Percentiles rank a stretch among this genome's conserved stretches.
Conservation (phyloP, 2,113 vertebrate genomes). For the Tenrec ecaudatus region DNA sequence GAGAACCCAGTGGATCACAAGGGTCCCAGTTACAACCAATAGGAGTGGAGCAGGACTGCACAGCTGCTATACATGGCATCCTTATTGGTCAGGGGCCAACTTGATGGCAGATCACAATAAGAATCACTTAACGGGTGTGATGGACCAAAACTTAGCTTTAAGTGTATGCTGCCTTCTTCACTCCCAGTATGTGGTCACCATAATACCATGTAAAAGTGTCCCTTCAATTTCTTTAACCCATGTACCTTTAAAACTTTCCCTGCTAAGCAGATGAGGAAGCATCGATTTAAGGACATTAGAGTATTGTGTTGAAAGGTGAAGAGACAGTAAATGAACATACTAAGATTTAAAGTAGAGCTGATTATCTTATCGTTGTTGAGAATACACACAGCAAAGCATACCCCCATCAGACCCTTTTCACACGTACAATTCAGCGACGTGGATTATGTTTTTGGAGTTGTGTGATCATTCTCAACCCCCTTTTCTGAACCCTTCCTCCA, state of each 20-base stretch:
- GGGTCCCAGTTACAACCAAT: background rate
- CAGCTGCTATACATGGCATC: background rate
- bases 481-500: background rate
- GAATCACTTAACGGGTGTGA: background rate
- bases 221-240: conserved; percentile 8
- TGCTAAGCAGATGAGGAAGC: conserved; percentile 23
- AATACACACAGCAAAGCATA: background rate
- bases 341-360: background rate
- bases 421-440: background rate
- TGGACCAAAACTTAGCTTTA: background rate
- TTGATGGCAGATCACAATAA: background rate
- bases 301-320: background rate
- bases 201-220: background rate
- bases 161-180: background rate
- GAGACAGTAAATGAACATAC: background rate
- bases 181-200: background rate
- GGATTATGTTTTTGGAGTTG: background rate
- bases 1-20: background rate
- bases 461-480: background rate
- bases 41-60: background rate
- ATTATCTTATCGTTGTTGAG: background rate
- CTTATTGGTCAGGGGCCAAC: background rate
- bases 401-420: background rate
- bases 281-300: conserved; percentile 42
- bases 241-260: conserved; percentile 15